A percentile compares a stretch with the other conserved stretches of the same genome.
Conservation (phyloP, 2,797 vertebrate species). For the Serranus cabrilla region DNA sequence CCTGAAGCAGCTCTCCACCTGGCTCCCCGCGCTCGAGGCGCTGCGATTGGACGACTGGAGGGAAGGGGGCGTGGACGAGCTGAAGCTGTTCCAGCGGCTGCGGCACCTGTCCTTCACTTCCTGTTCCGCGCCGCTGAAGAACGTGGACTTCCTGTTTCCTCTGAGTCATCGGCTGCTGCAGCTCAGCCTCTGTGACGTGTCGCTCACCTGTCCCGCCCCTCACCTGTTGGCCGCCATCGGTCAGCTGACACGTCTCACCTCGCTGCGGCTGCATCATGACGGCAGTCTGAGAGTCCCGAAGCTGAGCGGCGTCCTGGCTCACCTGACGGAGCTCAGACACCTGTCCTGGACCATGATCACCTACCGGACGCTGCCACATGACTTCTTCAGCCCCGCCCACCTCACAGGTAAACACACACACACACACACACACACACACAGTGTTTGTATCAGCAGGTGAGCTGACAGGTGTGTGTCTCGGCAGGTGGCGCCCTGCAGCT, state of each 20-base stretch:
- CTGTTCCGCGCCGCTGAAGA: slow-evolving; percentile 23
- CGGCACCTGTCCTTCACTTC: slow-evolving; percentile 45
- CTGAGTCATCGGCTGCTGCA: slow-evolving; percentile 46
- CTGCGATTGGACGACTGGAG: slow-evolving; percentile 55
- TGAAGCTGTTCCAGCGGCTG: slow-evolving; percentile 42
- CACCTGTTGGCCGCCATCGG: slow-evolving; percentile 46
- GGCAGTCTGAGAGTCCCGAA: slow-evolving; percentile 38
- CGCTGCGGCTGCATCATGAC: slow-evolving; percentile 62
- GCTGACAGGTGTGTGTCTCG: not conserved
- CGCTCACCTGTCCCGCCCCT: slow-evolving; percentile 28
- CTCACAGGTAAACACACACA: slow-evolving; percentile 38
- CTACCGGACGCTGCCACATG: slow-evolving; percentile 53
- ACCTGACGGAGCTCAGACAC: slow-evolving; percentile 37
- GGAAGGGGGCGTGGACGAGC: slow-evolving; percentile 10
- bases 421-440: too few relatives aligned
- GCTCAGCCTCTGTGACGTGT: slow-evolving; percentile 59
- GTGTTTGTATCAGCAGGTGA: not conserved
- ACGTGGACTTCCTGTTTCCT: slow-evolving; percentile 48
- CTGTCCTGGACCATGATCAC: slow-evolving; percentile 71
- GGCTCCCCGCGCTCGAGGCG: slow-evolving; percentile 32
- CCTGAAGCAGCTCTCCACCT: slow-evolving; percentile 47
- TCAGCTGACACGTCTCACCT: slow-evolving; percentile 54
- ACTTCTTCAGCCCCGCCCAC: slow-evolving; percentile 53
- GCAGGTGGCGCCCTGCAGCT: slow-evolving; percentile 32
- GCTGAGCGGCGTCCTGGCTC: slow-evolving; percentile 30